Evolutionary conservation across 2,797 vertebrate species (phyloP).

Genomic region (Ptychobarbus kaznakovi): DNA sequence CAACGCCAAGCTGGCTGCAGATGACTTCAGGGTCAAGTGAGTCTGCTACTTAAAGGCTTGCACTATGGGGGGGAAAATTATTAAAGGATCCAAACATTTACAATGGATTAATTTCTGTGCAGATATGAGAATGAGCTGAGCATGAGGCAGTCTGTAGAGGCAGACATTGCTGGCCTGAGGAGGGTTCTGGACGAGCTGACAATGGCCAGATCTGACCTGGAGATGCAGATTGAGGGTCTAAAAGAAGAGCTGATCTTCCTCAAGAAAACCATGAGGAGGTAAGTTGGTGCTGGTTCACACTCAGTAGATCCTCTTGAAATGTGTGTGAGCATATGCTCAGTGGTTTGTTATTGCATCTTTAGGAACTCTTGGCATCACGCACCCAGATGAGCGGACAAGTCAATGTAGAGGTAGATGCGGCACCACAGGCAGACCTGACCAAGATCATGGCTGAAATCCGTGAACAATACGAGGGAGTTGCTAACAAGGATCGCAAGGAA

Average conservation of each 20-base stretch:
- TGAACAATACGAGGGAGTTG: conserved; percentile 83
- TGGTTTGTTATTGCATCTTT: background rate
- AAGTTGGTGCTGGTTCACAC: background rate
- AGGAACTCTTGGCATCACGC: conserved; percentile 79
- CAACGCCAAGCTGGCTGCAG: conserved; percentile 74
- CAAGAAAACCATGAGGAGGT: conserved; percentile 77
- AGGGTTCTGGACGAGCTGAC: conserved; percentile 67
- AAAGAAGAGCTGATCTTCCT: conserved; percentile 69
- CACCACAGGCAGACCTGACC: conserved; percentile 77
- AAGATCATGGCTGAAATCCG: conserved; percentile 82
- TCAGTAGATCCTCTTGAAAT: background rate
- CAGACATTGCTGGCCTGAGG: conserved; percentile 73
- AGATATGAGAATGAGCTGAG: conserved; percentile 75
- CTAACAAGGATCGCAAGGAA: conserved; percentile 81
- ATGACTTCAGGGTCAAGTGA: conserved; percentile 81
- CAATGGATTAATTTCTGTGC: background rate
- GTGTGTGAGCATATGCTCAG: background rate
- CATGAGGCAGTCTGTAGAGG: conserved; percentile 73
- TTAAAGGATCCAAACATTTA: background rate
- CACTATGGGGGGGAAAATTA: background rate
- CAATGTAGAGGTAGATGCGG: conserved; percentile 85
- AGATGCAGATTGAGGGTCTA: conserved; percentile 72
- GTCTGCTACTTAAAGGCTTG: conserved; percentile 28
- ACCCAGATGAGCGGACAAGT: conserved; percentile 83
- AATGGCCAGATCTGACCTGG: conserved; percentile 68